These are phyloP conservation scores for Psittacara wagleri DNA, from an alignment of 2,113 vertebrate species.

Conservation along the genomic window DNA sequence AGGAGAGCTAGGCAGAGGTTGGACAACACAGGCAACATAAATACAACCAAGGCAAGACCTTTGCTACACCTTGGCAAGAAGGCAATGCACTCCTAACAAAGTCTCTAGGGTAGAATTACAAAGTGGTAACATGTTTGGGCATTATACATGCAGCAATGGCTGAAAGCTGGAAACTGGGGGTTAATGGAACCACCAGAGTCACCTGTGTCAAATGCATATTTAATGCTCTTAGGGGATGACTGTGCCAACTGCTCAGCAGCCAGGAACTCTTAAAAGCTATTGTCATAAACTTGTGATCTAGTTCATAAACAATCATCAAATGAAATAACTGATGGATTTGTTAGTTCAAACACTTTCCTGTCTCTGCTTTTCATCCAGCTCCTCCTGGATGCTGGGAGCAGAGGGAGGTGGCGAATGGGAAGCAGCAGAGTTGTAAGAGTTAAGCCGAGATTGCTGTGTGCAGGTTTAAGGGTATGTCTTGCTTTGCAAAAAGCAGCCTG, in stretches of 20 bases:
- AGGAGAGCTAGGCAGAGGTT: not conserved
- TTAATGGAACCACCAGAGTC: not conserved
- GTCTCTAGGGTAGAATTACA: not conserved
- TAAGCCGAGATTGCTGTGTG: not conserved
- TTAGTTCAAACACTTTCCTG: not conserved
- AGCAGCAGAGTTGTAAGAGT: not conserved
- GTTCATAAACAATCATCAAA: slow-evolving; percentile 50
- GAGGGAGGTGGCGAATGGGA: not conserved
- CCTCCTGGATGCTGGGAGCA: not conserved
- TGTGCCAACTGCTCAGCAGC: slow-evolving; percentile 5
- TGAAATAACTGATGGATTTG: slow-evolving; percentile 23
- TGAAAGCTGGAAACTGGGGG: not conserved
- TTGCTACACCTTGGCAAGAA: not conserved
- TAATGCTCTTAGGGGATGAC: not conserved
- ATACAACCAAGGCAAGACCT: not conserved
- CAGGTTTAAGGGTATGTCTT: not conserved
- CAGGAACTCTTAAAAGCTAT: slow-evolving; percentile 20
- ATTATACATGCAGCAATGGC: not conserved
- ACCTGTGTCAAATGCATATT: slow-evolving; percentile 31
- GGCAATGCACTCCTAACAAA: not conserved
- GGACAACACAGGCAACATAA: not conserved
- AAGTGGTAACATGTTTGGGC: not conserved
- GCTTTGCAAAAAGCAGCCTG: not conserved
- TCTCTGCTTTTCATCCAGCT: not conserved
- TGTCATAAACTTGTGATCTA: slow-evolving; percentile 13